Evolutionary conservation across 2,113 vertebrate species (phyloP).

Genomic region (Rhabdomys dilectus): DNA sequence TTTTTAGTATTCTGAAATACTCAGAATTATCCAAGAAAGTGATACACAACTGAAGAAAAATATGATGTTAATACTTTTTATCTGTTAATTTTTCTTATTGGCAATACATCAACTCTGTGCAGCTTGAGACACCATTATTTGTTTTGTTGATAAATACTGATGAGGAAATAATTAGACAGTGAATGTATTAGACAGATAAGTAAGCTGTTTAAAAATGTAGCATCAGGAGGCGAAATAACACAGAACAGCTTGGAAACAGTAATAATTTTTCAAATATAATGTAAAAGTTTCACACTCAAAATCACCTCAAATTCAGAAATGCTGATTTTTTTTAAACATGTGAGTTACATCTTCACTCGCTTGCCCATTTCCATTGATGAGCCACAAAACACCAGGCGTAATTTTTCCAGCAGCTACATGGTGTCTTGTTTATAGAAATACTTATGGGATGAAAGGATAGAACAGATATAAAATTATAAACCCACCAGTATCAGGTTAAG

Average conservation of each 20-base stretch:
- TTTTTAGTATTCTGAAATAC: constrained; percentile 43
- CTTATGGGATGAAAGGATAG: background rate
- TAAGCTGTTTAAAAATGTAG: constrained; percentile 52
- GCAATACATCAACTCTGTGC: background rate
- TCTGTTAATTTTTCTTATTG: background rate
- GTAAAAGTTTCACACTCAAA: background rate
- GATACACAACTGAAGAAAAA: background rate
- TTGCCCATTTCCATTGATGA: background rate
- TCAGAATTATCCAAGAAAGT: background rate
- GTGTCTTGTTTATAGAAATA: background rate
- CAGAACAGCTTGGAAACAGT: background rate
- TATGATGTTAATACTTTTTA: background rate
- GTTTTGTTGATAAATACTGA: constrained; percentile 23
- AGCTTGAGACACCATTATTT: background rate
- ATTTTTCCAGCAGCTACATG: background rate
- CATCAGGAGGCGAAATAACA: background rate
- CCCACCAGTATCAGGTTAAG: background rate
- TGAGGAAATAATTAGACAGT: constrained; percentile 31
- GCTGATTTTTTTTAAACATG: background rate
- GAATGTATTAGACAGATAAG: background rate
- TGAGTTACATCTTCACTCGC: background rate
- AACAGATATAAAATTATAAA: background rate
- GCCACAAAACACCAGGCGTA: accelerated
- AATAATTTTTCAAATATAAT: background rate
- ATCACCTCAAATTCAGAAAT: background rate